These are phyloP conservation scores for Arothron firmamentum DNA, from an alignment of 2,113 vertebrate species.

Conservation along the genomic window DNA sequence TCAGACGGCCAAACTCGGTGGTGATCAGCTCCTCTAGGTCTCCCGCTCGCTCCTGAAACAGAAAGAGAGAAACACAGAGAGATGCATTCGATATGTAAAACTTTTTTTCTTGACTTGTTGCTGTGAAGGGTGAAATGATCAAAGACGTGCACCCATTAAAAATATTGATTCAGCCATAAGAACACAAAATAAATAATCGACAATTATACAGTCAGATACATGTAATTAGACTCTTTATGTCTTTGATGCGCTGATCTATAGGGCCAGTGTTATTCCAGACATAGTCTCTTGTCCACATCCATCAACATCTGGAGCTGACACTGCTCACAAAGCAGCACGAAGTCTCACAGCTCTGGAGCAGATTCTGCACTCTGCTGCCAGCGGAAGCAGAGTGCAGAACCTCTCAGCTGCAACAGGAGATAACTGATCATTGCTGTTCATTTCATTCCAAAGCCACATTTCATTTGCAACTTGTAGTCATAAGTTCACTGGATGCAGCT, in stretches of 20 bases:
- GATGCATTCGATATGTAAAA: too few species aligned
- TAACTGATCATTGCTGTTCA: background rate
- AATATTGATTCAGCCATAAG: too few species aligned
- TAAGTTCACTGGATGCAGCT: background rate
- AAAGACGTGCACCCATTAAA: too few species aligned
- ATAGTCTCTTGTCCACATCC: too few species aligned
- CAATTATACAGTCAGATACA: too few species aligned
- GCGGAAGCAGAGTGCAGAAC: too few species aligned
- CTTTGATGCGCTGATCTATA: too few species aligned
- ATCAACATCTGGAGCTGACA: background rate
- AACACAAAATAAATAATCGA: too few species aligned
- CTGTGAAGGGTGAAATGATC: too few species aligned
- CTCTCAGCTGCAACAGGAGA: too few species aligned
- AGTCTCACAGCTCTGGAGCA: background rate
- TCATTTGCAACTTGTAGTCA: background rate
- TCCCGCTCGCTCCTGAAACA: slow-evolving; percentile 53
- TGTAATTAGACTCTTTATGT: background rate
- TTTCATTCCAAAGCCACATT: background rate
- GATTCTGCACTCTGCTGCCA: too few species aligned
- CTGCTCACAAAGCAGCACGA: background rate
- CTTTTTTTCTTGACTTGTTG: background rate
- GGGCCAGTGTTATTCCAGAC: too few species aligned
- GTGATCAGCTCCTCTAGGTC: slow-evolving; percentile 63
- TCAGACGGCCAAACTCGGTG: slow-evolving; percentile 57
- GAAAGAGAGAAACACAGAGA: background rate